phyloP scores from a whole-genome alignment of 2,113 vertebrate genomes.

The Pomatostomus ruficeps region DNA sequence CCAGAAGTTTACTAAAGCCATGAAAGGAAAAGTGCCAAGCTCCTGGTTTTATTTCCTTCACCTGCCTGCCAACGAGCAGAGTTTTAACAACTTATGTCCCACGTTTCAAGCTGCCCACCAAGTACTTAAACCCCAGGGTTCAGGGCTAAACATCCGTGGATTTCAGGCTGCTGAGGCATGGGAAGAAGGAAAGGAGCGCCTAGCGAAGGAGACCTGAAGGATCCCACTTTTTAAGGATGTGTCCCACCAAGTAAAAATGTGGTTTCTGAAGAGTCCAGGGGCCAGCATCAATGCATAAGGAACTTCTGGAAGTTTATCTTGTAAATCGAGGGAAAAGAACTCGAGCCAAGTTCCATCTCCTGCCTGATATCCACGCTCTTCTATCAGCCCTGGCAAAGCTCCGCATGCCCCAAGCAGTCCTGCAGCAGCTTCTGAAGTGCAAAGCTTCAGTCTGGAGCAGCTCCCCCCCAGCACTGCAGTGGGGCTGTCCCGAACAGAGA shows the following conservation, averaged over 20 bases:
- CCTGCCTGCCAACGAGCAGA: not conserved
- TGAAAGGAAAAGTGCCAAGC: not conserved
- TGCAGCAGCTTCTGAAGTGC: not conserved
- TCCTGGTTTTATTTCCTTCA: not conserved
- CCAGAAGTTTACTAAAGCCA: not conserved
- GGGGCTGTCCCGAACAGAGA: not conserved
- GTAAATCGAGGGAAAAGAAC: not conserved
- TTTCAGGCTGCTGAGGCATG: not conserved
- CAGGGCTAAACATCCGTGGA: fast-evolving
- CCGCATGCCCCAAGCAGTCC: not conserved
- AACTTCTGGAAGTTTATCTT: fast-evolving
- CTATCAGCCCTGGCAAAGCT: not conserved
- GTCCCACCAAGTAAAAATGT: fast-evolving
- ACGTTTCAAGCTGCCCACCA: fast-evolving
- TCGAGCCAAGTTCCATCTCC: not conserved
- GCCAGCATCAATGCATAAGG: not conserved
- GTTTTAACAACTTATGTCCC: not conserved
- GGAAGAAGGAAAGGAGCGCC: not conserved
- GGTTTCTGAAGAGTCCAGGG: not conserved
- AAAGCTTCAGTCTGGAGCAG: not conserved
- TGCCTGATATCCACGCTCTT: not conserved
- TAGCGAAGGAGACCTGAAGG: fast-evolving
- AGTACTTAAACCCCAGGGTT: not conserved
- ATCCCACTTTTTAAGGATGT: not conserved
- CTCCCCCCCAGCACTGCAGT: not conserved